Percentiles rank a stretch among this genome's conserved stretches.
These are phyloP conservation scores for Stenolophus ochropezus DNA, from an alignment of 2,888 invertebrate genomes.

Conservation along the genomic window DNA sequence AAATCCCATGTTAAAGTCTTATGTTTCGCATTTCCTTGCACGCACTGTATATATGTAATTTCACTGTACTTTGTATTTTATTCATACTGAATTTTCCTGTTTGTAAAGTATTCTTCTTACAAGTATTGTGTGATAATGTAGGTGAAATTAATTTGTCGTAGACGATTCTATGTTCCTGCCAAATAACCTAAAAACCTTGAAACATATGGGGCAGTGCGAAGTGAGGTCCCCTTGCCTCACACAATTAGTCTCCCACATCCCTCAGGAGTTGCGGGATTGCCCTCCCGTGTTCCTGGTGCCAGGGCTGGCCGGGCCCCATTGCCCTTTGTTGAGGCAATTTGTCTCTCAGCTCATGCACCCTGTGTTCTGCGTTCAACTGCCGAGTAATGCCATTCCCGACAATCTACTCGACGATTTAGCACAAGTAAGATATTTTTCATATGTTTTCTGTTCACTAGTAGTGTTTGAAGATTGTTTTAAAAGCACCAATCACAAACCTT, in stretches of 20 bases:
- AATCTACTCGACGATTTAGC: not conserved
- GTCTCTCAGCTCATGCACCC: slow-evolving; percentile 70
- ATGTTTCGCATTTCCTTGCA: no score
- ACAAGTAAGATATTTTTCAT: no score
- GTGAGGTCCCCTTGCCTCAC: slow-evolving; percentile 66
- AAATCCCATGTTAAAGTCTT: no score
- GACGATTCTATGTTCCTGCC: not conserved
- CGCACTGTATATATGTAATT: no score
- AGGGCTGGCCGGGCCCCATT: slow-evolving; percentile 68
- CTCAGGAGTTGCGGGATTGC: slow-evolving; percentile 69
- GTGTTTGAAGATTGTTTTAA: no score
- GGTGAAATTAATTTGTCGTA: no score
- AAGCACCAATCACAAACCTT: no score
- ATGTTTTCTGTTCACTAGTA: no score
- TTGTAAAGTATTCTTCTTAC: no score
- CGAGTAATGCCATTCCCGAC: slow-evolving; percentile 64
- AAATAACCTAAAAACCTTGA: not conserved
- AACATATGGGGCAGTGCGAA: not conserved
- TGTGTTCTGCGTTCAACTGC: slow-evolving; percentile 69
- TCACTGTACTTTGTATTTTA: no score
- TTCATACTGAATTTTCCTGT: no score
- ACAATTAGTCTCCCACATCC: slow-evolving; percentile 70
- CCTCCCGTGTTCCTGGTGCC: slow-evolving; percentile 72
- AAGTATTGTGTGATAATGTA: no score
- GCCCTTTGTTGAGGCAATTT: slow-evolving; percentile 66